Base-by-base conservation (phyloP, 1,140 invertebrate species). In the Panagrolaimus sp. region DNA sequence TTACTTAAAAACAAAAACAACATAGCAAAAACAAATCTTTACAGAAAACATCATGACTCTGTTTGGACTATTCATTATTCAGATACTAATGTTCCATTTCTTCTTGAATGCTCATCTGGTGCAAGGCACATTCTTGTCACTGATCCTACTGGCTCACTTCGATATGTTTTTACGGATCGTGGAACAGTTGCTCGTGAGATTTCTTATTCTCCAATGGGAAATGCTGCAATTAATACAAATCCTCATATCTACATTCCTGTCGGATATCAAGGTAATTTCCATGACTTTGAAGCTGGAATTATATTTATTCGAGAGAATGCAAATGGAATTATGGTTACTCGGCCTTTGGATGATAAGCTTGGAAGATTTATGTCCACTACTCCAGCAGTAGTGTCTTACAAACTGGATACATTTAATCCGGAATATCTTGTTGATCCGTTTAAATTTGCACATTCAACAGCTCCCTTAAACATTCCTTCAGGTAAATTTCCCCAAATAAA, bases 251-350 rank as follows among this genome's bases (percentile, higher is more conserved):
- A n/a, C 20, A 25, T 57, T 27, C 51, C 51, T 57, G 9, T 57
- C 7, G 51, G 51, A 1, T 57, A 57, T 27, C 51, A 25, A 9
- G 51, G 51, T 20, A 57, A 57, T 9, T 57, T 57, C 51, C 51
- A 57, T 13, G 51, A 57, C 8, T 20, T 57, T 57, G 51, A 57
- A 57, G 27, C n/a, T 23, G 51, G 51, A 25, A 57, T 57, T n/a
- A 20, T 57, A 1, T 57, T 57, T 16, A 27, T 57, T 5, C 20
- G 1, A 9, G 27, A 13, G 4, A 2, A 57, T 20, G 2, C 27
- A 5, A 57, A 57, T 57, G 51, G 51, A 11, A 57, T 57, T 57
- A 11, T 27, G 9, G 51, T 57, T 27, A 57, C 11, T 3, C 51
- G 51, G 2, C 51, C 51, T 25, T 11, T 57, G n/a, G 51, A 57